Percentiles rank a stretch among this genome's conserved stretches.
Evolutionary conservation across 2,888 invertebrate genomes (phyloP).

Genomic region (Crepidodera aurea): DNA sequence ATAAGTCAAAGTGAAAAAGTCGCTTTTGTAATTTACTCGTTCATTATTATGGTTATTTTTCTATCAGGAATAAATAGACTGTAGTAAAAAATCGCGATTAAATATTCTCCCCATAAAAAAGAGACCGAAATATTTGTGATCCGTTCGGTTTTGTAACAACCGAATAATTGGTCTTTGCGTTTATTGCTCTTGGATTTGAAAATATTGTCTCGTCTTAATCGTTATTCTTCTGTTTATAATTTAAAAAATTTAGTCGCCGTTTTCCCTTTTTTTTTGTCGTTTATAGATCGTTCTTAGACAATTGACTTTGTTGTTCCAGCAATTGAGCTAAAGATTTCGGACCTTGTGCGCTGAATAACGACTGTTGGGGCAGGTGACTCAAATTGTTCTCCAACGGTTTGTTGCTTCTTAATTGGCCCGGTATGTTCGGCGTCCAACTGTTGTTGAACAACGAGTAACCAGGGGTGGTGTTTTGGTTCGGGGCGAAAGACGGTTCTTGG

Average conservation of each 20-base stretch:
- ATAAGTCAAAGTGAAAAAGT: not conserved
- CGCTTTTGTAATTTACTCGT: too few relatives aligned
- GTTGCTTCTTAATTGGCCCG: constrained; percentile 50
- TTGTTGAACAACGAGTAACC: constrained; percentile 61
- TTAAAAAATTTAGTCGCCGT: not conserved
- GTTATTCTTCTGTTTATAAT: constrained; percentile 8
- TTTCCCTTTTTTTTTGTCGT: not conserved
- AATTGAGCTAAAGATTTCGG: constrained; percentile 82
- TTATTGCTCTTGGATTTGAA: constrained; percentile 22
- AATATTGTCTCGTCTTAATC: constrained; percentile 20
- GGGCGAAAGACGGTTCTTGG: constrained; percentile 33
- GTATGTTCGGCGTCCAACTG: constrained; percentile 59
- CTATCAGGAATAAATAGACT: too few relatives aligned
- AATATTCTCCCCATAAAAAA: not conserved
- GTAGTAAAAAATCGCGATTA: not conserved
- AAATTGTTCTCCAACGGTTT: constrained; percentile 32
- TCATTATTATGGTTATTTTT: too few relatives aligned
- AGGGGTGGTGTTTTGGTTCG: constrained; percentile 39
- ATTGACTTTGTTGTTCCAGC: constrained; percentile 74
- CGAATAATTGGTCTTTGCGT: constrained; percentile 16
- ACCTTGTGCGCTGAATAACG: constrained; percentile 75
- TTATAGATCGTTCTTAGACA: constrained; percentile 44
- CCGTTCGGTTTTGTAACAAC: too few relatives aligned
- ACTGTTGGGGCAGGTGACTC: constrained; percentile 63
- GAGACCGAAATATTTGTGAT: too few relatives aligned